Conservation (phyloP, 1,140 invertebrate genomes). For the Lordiphosa clarofinis region DNA sequence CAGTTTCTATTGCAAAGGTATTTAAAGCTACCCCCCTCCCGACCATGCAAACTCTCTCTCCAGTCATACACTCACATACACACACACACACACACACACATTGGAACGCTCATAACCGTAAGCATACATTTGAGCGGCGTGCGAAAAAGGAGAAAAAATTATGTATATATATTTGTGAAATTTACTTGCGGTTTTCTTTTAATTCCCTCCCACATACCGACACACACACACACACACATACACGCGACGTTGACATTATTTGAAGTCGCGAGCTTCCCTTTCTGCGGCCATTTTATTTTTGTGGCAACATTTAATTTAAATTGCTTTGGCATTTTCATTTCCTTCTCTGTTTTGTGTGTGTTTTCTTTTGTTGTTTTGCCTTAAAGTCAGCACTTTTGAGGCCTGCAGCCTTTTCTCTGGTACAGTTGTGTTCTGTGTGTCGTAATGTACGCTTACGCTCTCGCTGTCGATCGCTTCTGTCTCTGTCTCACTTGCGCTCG, state of each 20-base stretch:
- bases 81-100: constrained; percentile 17
- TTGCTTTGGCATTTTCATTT: constrained; percentile 57
- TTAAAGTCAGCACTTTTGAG: constrained; percentile 44
- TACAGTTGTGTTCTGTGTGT: constrained; percentile 34
- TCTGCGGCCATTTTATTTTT: constrained; percentile 26
- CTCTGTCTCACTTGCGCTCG: constrained; percentile 3
- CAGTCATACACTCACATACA: constrained; percentile 13
- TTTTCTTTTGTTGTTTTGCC: constrained; percentile 8
- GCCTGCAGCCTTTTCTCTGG: constrained; percentile 29
- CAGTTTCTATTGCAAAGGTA: constrained; percentile 79
- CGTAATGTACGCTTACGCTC: constrained; percentile 11
- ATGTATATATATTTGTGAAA: constrained; percentile 30
- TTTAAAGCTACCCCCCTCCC: constrained; percentile 68
- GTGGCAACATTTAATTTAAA: constrained; percentile 63
- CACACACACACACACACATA: constrained; percentile 21
- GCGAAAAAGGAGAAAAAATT: constrained; percentile 33
- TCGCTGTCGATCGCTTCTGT: constrained; percentile 11
- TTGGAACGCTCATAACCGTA: constrained; percentile 10
- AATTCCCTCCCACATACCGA: constrained; percentile 43
- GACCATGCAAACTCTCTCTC: neutral
- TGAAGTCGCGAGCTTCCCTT: constrained; percentile 36
- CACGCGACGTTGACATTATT: constrained; percentile 37
- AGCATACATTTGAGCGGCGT: constrained; percentile 38
- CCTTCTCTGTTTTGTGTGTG: constrained; percentile 18
- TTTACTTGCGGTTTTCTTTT: constrained; percentile 42